Percentiles rank a stretch among this genome's conserved stretches.
phyloP scores from a whole-genome alignment of 1,140 invertebrate species.

The Drosophila orosa region DNA sequence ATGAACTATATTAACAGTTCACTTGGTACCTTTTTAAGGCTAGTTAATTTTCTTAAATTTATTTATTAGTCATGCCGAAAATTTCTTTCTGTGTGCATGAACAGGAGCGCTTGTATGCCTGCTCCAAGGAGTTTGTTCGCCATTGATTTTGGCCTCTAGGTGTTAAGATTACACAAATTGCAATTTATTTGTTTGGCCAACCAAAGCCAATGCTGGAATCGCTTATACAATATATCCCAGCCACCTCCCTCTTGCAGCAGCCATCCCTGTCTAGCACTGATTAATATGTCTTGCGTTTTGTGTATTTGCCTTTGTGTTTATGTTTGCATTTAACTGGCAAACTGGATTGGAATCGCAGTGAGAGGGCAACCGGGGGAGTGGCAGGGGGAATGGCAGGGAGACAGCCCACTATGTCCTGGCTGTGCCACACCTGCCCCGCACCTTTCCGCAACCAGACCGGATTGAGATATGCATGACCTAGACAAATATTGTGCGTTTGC shows the following conservation, averaged over 20 bases:
- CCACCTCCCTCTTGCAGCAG: not conserved
- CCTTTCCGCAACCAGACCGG: conserved; percentile 18
- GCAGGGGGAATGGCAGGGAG: not conserved
- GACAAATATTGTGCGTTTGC: conserved; percentile 80
- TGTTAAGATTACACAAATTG: conserved; percentile 81
- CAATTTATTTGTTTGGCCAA: conserved; percentile 78
- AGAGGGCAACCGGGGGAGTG: not conserved
- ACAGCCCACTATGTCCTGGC: conserved; percentile 1
- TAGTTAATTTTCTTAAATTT: not conserved
- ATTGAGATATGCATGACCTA: conserved; percentile 73
- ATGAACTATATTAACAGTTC: not conserved
- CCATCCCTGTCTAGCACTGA: conserved; percentile 51
- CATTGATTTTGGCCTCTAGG: conserved; percentile 78
- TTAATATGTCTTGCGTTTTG: conserved; percentile 75
- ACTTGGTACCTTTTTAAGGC: not conserved
- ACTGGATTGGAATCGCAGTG: conserved; percentile 30
- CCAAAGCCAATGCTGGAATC: conserved; percentile 73
- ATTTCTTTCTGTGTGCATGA: conserved; percentile 1
- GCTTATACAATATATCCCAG: conserved; percentile 21
- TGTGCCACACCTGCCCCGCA: conserved; percentile 7
- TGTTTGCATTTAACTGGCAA: conserved; percentile 76
- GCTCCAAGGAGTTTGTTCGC: conserved; percentile 25
- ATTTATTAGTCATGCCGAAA: not conserved
- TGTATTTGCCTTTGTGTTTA: conserved; percentile 62
- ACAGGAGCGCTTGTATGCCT: not conserved